Evolutionary conservation across 2,888 invertebrate species (phyloP).

Genomic region (Matsumyia berberina): DNA sequence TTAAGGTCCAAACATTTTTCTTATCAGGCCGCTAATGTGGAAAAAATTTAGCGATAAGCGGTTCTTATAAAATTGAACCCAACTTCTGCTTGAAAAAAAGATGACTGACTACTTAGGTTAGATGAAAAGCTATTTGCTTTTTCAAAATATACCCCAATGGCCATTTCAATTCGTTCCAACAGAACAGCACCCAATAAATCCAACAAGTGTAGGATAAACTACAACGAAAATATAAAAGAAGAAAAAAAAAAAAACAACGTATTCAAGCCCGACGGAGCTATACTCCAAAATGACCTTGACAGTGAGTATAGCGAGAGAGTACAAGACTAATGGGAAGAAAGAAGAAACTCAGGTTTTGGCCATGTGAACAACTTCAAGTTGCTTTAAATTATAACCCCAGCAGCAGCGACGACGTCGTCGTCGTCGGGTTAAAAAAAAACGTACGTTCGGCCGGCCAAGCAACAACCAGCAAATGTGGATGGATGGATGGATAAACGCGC

Average conservation of each 20-base stretch:
- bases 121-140: not conserved
- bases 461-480: conserved; percentile 52
- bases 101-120: not conserved
- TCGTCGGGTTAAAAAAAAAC: conserved; percentile 26
- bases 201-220: conserved; percentile 56
- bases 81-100: not conserved
- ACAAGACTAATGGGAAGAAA: conserved; percentile 72
- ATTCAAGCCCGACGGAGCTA: conserved; percentile 57
- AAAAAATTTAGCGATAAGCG: conserved; percentile 30
- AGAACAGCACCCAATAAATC: conserved; percentile 45
- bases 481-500: conserved; percentile 68
- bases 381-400: conserved; percentile 68
- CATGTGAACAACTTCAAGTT: conserved; percentile 69
- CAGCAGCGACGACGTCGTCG: conserved; percentile 10
- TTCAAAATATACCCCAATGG: not conserved
- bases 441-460: conserved; percentile 54
- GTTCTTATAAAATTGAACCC: not conserved
- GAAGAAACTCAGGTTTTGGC: conserved; percentile 76
- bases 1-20: conserved; percentile 17
- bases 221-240: conserved; percentile 7
- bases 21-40: conserved; percentile 21
- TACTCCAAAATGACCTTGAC: conserved; percentile 75
- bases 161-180: conserved; percentile 30
- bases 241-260: conserved; percentile 31
- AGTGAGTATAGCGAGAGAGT: conserved; percentile 73